Evolutionary conservation across 23 tunicate genomes (phyloP).

Genomic region (Halocynthia aurantium): DNA sequence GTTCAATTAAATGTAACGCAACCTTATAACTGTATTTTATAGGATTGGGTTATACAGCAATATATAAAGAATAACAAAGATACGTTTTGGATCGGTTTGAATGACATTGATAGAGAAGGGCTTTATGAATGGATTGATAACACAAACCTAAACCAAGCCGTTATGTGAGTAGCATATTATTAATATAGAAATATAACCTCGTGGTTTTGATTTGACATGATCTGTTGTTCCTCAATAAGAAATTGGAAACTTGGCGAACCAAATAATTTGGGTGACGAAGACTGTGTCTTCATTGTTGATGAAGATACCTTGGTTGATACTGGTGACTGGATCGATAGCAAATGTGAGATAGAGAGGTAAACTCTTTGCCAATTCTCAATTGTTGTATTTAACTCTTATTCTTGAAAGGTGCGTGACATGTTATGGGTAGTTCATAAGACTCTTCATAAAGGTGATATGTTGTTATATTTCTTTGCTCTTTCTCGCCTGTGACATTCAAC

Average conservation of each 20-base stretch:
- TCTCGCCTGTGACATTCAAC: too few species aligned
- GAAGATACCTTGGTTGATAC: background rate
- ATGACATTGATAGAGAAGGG: conserved; percentile 21
- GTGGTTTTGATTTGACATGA: too few species aligned
- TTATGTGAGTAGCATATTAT: conserved; percentile 1
- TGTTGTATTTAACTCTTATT: too few species aligned
- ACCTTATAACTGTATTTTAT: background rate
- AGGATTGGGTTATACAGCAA: conserved; percentile 25
- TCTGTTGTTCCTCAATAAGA: background rate
- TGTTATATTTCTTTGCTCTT: too few species aligned
- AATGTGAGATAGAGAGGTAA: too few species aligned
- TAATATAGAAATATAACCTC: too few species aligned
- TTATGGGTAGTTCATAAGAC: too few species aligned
- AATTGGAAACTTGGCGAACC: conserved; percentile 40
- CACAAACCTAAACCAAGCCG: background rate
- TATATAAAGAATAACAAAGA: conserved; percentile 4
- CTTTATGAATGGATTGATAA: conserved; percentile 23
- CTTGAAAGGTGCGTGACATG: too few species aligned
- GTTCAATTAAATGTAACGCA: too few species aligned
- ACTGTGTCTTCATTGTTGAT: conserved; percentile 12
- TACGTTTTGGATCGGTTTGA: conserved; percentile 39
- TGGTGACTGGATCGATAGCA: too few species aligned
- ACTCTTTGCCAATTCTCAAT: too few species aligned
- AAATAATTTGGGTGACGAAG: conserved; percentile 34
- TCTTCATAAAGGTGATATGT: too few species aligned